These are phyloP conservation scores for Dunckerocampus dactyliophorus DNA, from an alignment of 2,113 vertebrate genomes.

Conservation along the genomic window DNA sequence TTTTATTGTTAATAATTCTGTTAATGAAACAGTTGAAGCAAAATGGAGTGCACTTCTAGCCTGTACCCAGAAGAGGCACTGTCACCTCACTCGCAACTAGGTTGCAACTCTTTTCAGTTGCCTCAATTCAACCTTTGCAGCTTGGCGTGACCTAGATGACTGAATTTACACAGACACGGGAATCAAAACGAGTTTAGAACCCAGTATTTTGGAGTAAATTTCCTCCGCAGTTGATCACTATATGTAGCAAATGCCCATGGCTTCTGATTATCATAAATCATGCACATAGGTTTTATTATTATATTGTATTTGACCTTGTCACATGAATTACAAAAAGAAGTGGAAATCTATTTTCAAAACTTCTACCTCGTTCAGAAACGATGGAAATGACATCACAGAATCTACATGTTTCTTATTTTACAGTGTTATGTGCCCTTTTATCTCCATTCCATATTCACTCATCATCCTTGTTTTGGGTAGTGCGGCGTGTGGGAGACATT, in stretches of 20 bases:
- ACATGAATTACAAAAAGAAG: background rate
- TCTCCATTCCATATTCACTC: background rate
- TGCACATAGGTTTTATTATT: background rate
- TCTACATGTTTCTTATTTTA: background rate
- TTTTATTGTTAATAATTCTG: background rate
- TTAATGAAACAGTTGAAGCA: background rate
- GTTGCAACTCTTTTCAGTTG: no score
- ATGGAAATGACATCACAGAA: background rate
- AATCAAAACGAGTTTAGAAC: no score
- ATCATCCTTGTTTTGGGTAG: conserved; percentile 57
- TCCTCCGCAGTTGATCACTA: no score
- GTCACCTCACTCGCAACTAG: no score
- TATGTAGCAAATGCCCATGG: no score
- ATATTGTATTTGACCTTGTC: background rate
- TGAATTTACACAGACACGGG: no score
- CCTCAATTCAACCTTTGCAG: no score
- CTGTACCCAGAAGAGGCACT: no score
- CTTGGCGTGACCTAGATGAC: no score
- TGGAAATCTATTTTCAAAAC: background rate
- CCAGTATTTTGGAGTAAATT: no score
- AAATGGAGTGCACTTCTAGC: background rate
- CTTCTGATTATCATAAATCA: no score
- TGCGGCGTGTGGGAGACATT: conserved; percentile 89
- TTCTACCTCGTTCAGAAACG: background rate
- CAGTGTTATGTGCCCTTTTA: background rate